Evolutionary conservation across 1,140 invertebrate species (phyloP), one percentile per base, ranked within the genome.

Genomic region (Latrodectus geometricus): DNA sequence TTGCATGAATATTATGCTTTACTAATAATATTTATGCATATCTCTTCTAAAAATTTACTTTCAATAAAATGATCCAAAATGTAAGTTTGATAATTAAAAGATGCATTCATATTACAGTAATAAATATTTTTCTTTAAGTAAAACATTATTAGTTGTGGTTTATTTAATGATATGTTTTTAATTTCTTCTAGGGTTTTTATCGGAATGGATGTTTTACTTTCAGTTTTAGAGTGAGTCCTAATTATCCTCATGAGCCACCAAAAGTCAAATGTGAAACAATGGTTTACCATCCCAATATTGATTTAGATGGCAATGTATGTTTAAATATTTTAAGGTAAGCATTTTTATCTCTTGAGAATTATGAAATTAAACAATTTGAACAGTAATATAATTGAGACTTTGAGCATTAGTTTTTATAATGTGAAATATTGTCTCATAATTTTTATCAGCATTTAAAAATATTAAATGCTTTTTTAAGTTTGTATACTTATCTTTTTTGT

Each of bases 151-250:
- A 48, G 20, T 56, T 20, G 17, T 9, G 21, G 20, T 54, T 9
- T 23, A 20, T 56, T 20, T 56, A 20, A 54, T 65, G 65, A 21
- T 11, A 20, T 8, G 8, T 84, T 78, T 48, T 49, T 17, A n/a
- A 61, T 75, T 75, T 66, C 66, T 61, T 72, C 23, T 88, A 96
- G 95, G 98, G 97, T 78, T 99, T 98, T 92, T 99, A 99, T 91
- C 94, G 95, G 93, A 95, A 95, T 89, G 98, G 98, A 81, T 93
- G 95, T 91, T 99, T 99, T 93, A 93, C 95, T 89, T 99, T 99
- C 94, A 98, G 96, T 92, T 99, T 99, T 93, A 98, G 97, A 94
- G 97, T 99, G 90, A 97, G 97, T 88, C 96, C 96, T 90, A 98
- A 96, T 91, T 99, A 99, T 92, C 98, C 97, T 77, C 97, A 99